phyloP scores from a whole-genome alignment of 2,888 invertebrate species.

The Epirrhoe alternata region DNA sequence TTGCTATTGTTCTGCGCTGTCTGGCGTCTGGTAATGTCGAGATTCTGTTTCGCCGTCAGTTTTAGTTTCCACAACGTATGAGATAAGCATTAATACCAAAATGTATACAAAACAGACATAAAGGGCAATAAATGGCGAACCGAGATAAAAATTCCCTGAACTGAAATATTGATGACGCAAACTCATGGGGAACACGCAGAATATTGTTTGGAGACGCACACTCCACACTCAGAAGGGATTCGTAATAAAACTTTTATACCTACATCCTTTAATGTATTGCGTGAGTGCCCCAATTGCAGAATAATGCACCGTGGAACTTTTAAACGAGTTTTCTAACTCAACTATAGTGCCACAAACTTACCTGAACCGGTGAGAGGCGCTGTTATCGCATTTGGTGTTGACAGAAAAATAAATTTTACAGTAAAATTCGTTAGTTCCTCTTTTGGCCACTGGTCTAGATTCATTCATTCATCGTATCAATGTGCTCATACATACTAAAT shows the following conservation, averaged over 20 bases:
- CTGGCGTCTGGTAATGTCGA: not conserved
- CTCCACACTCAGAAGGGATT: constrained; percentile 6
- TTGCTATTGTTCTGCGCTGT: constrained; percentile 1
- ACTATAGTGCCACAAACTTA: constrained; percentile 5
- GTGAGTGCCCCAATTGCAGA: constrained; percentile 15
- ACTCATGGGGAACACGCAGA: constrained; percentile 20
- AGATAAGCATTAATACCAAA: constrained; percentile 47
- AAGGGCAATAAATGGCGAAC: constrained; percentile 41
- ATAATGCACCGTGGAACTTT: constrained; percentile 8
- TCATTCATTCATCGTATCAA: too few relatives aligned
- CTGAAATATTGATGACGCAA: constrained; percentile 44
- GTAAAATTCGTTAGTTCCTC: too few relatives aligned
- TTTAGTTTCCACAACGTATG: not conserved
- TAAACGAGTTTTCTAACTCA: constrained; percentile 15
- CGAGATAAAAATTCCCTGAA: constrained; percentile 32
- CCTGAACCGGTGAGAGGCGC: too few relatives aligned
- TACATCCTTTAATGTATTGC: constrained; percentile 8
- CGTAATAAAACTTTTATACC: constrained; percentile 28
- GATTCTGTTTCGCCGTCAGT: not conserved
- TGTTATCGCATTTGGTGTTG: too few relatives aligned
- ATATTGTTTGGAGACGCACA: constrained; percentile 35
- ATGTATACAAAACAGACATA: constrained; percentile 37
- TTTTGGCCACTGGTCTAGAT: too few relatives aligned
- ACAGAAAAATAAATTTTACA: too few relatives aligned
- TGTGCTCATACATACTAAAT: too few relatives aligned